Base-by-base conservation (phyloP, 2,113 vertebrate genomes). In the Chascanopsetta lugubris region DNA sequence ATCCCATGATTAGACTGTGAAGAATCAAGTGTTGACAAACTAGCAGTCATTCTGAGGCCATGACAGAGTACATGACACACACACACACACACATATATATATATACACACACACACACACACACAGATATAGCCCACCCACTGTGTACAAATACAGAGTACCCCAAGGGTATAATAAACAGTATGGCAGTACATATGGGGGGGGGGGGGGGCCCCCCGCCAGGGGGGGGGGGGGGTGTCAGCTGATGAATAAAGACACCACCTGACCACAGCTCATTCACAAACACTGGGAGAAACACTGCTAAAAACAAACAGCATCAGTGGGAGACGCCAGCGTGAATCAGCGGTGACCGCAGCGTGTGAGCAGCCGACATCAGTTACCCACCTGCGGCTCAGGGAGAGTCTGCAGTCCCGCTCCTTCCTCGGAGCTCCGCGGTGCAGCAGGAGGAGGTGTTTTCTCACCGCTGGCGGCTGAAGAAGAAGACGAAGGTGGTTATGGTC, bases 341-440 rank as follows among this genome's bases (percentile, higher is more conserved):
- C 10, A 56, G 43, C 15, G n/a, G 43, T 22, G 65, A 10, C 21
- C 36, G 40, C 32, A 20, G 18, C 4, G 53, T 32, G 18, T 42
- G 8, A n/a, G 8, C 34, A 27, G 30, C 34, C 30, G 2, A 3
- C 38, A 48, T 7, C 22, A n/a, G 38, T 0, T 55, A 48, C 84
- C 76, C 80, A 86, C 84, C 80, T 81, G 78, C 77, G 32, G 57
- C 57, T 43, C 45, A 0, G 18, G 10, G 34, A 7, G 18, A 26
- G 18, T 46, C 36, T 42, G 38, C 38, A 42, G 38, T 42, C 38
- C 38, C 17, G 38, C 6, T 42, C 8, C 7, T 13, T n/a, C 38
- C 38, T 2, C 38, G 38, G 38, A 17, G 13, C 38, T 40, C 38
- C 38, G n/a, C 15, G 17, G 6, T 17, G 15, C 13, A 40, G 17